Conservation (phyloP, 2,888 invertebrate species). For the Megaustenia siamemsis region DNA sequence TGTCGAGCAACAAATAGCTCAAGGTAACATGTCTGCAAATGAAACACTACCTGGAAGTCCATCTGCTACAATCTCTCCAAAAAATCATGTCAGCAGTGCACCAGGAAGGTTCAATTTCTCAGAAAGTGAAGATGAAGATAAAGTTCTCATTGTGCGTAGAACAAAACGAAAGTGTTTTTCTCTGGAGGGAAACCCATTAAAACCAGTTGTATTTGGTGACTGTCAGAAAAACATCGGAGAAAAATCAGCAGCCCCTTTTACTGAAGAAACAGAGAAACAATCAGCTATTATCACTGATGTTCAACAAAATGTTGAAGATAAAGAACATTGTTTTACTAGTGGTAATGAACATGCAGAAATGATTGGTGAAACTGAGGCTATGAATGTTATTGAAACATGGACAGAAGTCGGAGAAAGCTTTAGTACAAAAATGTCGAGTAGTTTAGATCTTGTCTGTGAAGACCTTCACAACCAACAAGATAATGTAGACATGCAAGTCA, state of each 20-base stretch:
- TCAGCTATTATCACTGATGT: neutral
- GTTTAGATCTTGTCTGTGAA: neutral
- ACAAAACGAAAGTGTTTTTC: conserved; percentile 60
- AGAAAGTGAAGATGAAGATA: conserved; percentile 54
- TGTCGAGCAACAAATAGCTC: neutral
- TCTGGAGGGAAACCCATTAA: conserved; percentile 55
- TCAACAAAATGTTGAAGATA: neutral
- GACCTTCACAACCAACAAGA: neutral
- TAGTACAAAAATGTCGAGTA: neutral
- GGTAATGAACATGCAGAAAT: conserved; percentile 11
- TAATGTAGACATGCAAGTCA: no score
- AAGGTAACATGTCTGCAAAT: neutral
- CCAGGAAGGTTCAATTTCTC: conserved; percentile 18
- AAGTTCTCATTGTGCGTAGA: conserved; percentile 50
- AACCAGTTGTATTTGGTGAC: conserved; percentile 21
- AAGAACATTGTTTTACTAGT: neutral
- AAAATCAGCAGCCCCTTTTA: neutral
- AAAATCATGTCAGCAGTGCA: conserved; percentile 20
- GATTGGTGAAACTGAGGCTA: conserved; percentile 45
- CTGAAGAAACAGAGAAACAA: neutral
- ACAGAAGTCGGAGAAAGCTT: neutral
- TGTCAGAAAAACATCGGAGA: neutral
- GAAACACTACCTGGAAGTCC: neutral
- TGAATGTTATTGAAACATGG: conserved; percentile 29
- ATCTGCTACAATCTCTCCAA: neutral